These are phyloP conservation scores for Clistopyga incitator DNA, from an alignment of 2,888 invertebrate genomes.

Conservation along the genomic window DNA sequence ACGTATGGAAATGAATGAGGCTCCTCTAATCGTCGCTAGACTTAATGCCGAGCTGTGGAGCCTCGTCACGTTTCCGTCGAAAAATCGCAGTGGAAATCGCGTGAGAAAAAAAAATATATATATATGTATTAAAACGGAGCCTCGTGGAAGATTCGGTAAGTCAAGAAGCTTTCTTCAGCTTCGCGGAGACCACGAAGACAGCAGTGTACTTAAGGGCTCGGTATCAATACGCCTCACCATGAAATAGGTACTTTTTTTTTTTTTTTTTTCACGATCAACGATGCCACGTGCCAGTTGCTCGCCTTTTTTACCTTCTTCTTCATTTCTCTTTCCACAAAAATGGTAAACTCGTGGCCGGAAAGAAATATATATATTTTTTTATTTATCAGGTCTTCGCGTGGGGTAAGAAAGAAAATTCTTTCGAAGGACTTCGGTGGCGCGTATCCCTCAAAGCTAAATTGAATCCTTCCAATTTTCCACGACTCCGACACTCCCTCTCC, in stretches of 20 bases:
- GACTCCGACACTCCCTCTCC: neutral
- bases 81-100: neutral
- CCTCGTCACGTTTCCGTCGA: neutral
- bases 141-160: conserved; percentile 1
- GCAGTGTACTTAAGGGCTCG: neutral
- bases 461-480: neutral
- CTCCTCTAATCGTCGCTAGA: neutral
- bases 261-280: too few species aligned
- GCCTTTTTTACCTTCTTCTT: neutral
- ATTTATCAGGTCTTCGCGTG: neutral
- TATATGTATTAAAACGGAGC: neutral
- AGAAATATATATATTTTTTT: too few species aligned
- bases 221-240: neutral
- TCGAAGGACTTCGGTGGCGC: neutral
- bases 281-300: neutral
- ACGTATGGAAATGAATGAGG: neutral
- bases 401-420: neutral
- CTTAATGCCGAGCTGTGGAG: neutral
- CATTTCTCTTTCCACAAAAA: neutral
- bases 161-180: neutral
- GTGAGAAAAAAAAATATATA: too few species aligned
- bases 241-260: neutral
- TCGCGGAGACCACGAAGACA: neutral
- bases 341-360: conserved; percentile 1
- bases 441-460: conserved; percentile 10